Evolutionary conservation across 1,140 invertebrate genomes (phyloP).

Genomic region (Campoletis sonorensis): DNA sequence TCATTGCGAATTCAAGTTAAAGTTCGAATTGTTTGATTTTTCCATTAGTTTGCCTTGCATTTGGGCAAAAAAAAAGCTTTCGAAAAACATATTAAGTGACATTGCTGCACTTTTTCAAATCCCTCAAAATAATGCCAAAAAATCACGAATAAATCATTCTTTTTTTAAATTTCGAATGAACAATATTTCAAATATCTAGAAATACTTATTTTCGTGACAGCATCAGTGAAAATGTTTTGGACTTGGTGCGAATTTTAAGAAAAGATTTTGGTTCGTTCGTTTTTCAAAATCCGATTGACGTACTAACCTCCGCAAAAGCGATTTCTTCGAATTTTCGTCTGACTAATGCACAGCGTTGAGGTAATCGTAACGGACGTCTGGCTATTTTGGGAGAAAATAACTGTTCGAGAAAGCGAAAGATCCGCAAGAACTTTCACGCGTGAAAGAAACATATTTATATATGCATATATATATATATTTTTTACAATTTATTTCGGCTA

Average conservation of each 20-base stretch:
- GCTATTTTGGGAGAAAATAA: conserved; percentile 23
- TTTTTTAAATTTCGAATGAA: no score
- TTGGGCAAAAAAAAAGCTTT: no score
- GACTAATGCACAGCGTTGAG: not conserved
- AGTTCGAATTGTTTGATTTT: no score
- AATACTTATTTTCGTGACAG: no score
- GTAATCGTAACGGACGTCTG: conserved; percentile 13
- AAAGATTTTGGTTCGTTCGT: not conserved
- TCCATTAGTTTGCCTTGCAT: no score
- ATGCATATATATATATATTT: not conserved
- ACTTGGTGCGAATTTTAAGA: not conserved
- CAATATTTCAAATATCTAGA: no score
- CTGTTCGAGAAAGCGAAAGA: conserved; percentile 5
- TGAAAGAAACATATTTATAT: not conserved
- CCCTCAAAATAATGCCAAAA: no score
- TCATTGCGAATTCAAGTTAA: no score
- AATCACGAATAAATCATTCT: no score
- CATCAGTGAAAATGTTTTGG: no score
- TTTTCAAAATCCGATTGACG: not conserved
- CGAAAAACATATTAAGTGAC: no score
- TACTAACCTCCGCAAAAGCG: not conserved
- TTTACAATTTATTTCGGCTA: conserved; percentile 8
- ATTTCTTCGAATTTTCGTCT: not conserved
- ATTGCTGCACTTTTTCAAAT: no score
- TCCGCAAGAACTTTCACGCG: conserved; percentile 14